Percentiles rank a stretch among this genome's conserved stretches.
These are phyloP conservation scores for Pseudoatta argentina DNA, from an alignment of 1,140 invertebrate species.

Conservation along the genomic window DNA sequence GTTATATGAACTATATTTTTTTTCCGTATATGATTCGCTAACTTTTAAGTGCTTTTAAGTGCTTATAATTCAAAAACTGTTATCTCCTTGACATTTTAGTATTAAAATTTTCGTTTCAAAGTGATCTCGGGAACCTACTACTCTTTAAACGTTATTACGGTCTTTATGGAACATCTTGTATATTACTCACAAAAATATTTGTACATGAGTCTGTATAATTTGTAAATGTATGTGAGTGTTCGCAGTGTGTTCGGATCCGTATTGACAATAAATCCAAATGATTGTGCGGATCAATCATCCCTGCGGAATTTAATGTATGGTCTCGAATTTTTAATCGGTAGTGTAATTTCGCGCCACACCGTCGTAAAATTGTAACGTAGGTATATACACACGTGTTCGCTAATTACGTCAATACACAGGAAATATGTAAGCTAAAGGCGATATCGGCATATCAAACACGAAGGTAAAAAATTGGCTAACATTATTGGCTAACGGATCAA, in stretches of 20 bases:
- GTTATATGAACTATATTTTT: no score
- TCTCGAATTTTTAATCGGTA: not conserved
- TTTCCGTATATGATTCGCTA: no score
- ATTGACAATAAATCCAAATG: not conserved
- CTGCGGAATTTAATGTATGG: not conserved
- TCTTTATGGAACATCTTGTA: no score
- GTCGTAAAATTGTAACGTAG: not conserved
- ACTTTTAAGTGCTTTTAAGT: no score
- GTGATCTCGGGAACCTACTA: no score
- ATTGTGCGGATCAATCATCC: not conserved
- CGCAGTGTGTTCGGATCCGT: no score
- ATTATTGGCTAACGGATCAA: not conserved
- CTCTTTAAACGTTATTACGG: no score
- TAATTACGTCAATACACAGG: slow-evolving; percentile 23
- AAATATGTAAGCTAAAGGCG: not conserved
- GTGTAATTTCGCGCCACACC: not conserved
- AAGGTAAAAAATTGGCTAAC: slow-evolving; percentile 9
- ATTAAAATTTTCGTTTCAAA: no score
- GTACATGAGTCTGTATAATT: not conserved
- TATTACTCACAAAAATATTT: not conserved
- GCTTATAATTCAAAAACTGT: no score
- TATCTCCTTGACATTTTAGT: no score
- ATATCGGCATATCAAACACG: slow-evolving; percentile 38
- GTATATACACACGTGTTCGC: not conserved
- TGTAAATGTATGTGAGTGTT: not conserved